A percentile compares a stretch with the other conserved stretches of the same genome.
phyloP scores from a whole-genome alignment of 2,888 invertebrate genomes.

The Mechanitis mazaeus region DNA sequence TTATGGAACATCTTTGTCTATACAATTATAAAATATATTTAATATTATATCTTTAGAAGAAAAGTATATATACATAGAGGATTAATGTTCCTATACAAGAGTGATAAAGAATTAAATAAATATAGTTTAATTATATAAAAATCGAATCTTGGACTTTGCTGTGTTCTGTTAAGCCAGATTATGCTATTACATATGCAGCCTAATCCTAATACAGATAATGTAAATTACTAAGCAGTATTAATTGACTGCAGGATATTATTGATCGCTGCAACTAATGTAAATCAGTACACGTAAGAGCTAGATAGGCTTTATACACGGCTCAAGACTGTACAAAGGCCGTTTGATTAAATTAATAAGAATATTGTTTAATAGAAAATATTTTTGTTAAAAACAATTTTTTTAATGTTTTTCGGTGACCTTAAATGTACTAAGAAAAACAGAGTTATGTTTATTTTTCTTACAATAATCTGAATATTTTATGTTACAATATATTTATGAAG shows the following conservation, averaged over 20 bases:
- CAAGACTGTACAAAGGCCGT: no score
- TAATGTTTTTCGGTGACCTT: no score
- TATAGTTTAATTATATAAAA: background rate
- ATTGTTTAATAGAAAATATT: no score
- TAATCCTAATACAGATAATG: conserved; percentile 14
- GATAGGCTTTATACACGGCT: no score
- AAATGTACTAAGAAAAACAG: no score
- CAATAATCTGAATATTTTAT: background rate
- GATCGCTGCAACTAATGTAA: conserved; percentile 22
- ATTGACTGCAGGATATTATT: conserved; percentile 27
- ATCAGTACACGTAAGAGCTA: conserved; percentile 18
- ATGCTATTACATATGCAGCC: background rate
- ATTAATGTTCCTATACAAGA: no score
- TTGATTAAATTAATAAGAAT: no score
- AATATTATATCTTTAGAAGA: no score
- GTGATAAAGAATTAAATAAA: background rate
- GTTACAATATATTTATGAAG: conserved; percentile 11
- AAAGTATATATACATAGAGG: no score
- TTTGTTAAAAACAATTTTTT: no score
- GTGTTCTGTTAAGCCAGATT: background rate
- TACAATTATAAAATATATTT: no score
- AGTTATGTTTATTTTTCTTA: background rate
- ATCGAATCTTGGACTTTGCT: background rate
- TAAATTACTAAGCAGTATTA: conserved; percentile 25
- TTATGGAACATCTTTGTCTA: no score